These are phyloP conservation scores for Eristalis tenax DNA, from an alignment of 2,888 invertebrate genomes.

Conservation along the genomic window DNA sequence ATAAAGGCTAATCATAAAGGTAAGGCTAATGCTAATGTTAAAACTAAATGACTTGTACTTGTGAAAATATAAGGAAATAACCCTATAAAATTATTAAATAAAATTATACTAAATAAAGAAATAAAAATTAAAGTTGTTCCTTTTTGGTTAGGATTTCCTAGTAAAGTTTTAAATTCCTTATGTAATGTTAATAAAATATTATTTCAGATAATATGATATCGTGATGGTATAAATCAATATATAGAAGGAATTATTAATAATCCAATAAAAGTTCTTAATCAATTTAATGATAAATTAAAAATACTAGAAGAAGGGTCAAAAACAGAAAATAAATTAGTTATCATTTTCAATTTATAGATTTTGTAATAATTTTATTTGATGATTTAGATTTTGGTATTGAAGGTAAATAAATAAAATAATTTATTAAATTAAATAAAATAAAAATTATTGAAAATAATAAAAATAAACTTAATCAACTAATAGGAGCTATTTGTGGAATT, in stretches of 20 bases:
- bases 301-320: too few species aligned
- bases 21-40: conserved; percentile 84
- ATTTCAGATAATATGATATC: too few species aligned
- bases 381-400: conserved; percentile 76
- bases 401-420: conserved; percentile 82
- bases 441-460: conserved; percentile 80
- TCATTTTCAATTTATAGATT: conserved; percentile 84
- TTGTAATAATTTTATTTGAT: conserved; percentile 74
- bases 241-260: conserved; percentile 82
- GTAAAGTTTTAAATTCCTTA: too few species aligned
- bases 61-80: conserved; percentile 88
- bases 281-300: too few species aligned
- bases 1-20: conserved; percentile 86
- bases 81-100: conserved; percentile 87
- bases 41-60: conserved; percentile 84
- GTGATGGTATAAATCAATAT: too few species aligned
- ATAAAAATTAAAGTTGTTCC: too few species aligned
- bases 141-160: too few species aligned
- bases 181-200: conserved; percentile 84
- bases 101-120: too few species aligned
- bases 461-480: conserved; percentile 82
- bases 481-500: conserved; percentile 87
- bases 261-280: too few species aligned
- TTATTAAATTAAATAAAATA: conserved; percentile 82
- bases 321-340: too few species aligned